phyloP scores from a whole-genome alignment of 2,888 invertebrate genomes.

The Pterostichus niger region DNA sequence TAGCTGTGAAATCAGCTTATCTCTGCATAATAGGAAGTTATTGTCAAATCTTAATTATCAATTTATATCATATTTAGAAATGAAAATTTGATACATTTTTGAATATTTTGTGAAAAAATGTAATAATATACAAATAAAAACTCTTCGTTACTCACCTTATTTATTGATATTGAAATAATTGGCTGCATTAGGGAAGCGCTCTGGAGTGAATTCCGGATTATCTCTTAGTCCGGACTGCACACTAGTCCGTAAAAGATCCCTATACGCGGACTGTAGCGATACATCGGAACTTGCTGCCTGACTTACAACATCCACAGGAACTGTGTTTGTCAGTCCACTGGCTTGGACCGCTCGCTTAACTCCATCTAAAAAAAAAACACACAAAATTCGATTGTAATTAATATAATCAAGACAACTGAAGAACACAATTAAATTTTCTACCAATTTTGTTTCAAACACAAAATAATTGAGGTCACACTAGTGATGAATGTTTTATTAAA shows the following conservation, averaged over 20 bases:
- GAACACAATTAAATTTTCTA: too few relatives aligned
- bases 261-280: conserved; percentile 79
- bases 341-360: conserved; percentile 78
- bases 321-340: conserved; percentile 77
- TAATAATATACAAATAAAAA: neutral
- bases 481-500: too few relatives aligned
- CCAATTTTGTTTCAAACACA: too few relatives aligned
- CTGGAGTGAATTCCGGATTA: conserved; percentile 77
- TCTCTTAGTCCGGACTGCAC: conserved; percentile 77
- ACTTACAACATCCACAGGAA: conserved; percentile 77
- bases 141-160: conserved; percentile 50
- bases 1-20: too few relatives aligned
- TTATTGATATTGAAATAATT: conserved; percentile 73
- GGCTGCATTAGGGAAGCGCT: conserved; percentile 76
- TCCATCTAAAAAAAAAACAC: conserved; percentile 72
- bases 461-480: too few relatives aligned
- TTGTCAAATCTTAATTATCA: too few relatives aligned
- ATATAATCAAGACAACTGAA: too few relatives aligned
- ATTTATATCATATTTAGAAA: too few relatives aligned
- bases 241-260: conserved; percentile 77
- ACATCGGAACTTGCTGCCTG: conserved; percentile 78
- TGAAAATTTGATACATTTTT: too few relatives aligned
- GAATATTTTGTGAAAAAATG: too few relatives aligned
- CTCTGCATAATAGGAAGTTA: too few relatives aligned
- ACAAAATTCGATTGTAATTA: too few relatives aligned